These are phyloP conservation scores for Uria lomvia DNA, from an alignment of 2,113 vertebrate species.

Conservation along the genomic window DNA sequence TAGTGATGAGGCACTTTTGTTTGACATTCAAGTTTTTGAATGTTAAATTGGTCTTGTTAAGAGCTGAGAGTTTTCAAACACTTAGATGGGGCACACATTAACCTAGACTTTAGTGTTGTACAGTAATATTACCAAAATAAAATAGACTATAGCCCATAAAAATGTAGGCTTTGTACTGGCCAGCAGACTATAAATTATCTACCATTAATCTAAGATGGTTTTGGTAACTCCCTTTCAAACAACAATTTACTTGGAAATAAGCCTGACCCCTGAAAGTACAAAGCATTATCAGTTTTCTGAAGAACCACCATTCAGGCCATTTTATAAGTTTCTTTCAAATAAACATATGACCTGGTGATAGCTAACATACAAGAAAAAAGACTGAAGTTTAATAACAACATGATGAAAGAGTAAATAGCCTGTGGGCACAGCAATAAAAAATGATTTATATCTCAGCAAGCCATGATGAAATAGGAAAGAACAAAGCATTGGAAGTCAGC, in stretches of 20 bases:
- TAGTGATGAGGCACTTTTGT: background rate
- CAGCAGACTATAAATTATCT: background rate
- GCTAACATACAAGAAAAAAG: conserved; percentile 1
- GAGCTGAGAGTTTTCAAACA: background rate
- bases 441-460: conserved; percentile 43
- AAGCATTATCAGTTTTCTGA: background rate
- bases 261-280: background rate
- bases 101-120: background rate
- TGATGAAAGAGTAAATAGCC: conserved; percentile 45
- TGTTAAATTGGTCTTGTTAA: background rate
- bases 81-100: background rate
- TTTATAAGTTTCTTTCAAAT: background rate
- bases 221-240: background rate
- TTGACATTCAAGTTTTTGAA: background rate
- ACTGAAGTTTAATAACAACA: conserved; percentile 28
- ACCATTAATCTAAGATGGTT: background rate
- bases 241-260: background rate
- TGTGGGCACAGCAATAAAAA: conserved; percentile 28
- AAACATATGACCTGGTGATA: background rate
- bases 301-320: background rate
- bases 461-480: conserved; percentile 15
- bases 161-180: background rate
- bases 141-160: background rate
- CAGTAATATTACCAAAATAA: background rate
- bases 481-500: background rate